Evolutionary conservation across 2,797 vertebrate genomes (phyloP).

Genomic region (Poeciliopsis presidionis): DNA sequence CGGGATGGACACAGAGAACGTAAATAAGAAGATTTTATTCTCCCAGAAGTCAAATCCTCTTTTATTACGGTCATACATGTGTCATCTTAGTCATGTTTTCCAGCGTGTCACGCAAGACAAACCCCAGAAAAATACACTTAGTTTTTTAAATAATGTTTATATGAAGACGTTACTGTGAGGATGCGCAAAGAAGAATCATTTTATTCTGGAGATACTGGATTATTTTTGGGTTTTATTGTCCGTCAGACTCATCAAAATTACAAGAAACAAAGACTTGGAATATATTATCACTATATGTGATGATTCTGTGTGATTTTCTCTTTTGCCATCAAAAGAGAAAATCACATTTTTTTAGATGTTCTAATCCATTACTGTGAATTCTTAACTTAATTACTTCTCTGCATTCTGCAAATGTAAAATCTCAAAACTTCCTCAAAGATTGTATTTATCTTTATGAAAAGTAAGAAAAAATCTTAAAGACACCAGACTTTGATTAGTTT

Average conservation of each 20-base stretch:
- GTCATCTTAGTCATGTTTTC: constrained; percentile 44
- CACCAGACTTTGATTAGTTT: neutral
- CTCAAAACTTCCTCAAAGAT: neutral
- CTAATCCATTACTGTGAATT: neutral
- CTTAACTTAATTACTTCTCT: neutral
- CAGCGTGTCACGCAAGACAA: constrained; percentile 46
- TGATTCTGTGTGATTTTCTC: too few species aligned
- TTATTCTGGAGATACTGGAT: too few species aligned
- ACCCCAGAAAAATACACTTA: constrained; percentile 1
- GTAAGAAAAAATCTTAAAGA: neutral
- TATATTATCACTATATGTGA: too few species aligned
- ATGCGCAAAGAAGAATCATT: neutral
- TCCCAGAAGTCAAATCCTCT: constrained; percentile 69
- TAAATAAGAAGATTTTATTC: constrained; percentile 70
- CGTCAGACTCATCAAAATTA: too few species aligned
- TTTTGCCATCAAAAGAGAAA: too few species aligned
- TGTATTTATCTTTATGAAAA: neutral
- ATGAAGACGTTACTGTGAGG: neutral
- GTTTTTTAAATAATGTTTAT: neutral
- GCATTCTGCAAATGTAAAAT: neutral
- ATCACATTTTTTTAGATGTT: too few species aligned
- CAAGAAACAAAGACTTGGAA: too few species aligned
- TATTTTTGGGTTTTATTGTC: too few species aligned
- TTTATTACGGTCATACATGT: constrained; percentile 60
- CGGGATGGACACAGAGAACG: constrained; percentile 41